Evolutionary conservation across 2,113 vertebrate genomes (phyloP).

Genomic region (Entelurus aequoreus): DNA sequence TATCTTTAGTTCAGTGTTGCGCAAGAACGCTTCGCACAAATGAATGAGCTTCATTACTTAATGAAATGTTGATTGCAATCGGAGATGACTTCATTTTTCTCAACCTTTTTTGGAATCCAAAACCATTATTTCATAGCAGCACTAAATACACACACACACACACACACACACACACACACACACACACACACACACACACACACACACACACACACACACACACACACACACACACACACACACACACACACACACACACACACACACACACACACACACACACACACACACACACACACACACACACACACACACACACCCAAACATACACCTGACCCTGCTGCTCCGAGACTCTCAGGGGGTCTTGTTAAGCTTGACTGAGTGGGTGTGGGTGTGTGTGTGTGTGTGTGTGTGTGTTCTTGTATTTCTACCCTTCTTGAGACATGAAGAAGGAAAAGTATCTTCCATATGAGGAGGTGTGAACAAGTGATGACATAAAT

Average conservation of each 20-base stretch:
- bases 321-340: conserved; percentile 48
- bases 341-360: conserved; percentile 55
- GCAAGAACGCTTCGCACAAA: neutral
- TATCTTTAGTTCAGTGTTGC: conserved; percentile 18
- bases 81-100: conserved; percentile 24
- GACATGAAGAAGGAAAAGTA: too few species aligned
- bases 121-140: conserved; percentile 21
- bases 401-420: too few species aligned
- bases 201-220: conserved; percentile 47
- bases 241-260: conserved; percentile 4
- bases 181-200: conserved; percentile 49
- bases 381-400: neutral
- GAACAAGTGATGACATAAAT: too few species aligned
- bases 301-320: conserved; percentile 12
- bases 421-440: too few species aligned
- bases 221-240: conserved; percentile 10
- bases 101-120: conserved; percentile 15
- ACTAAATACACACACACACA: neutral
- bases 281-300: conserved; percentile 1
- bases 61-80: conserved; percentile 15
- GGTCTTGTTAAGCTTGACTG: conserved; percentile 60
- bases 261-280: conserved; percentile 13
- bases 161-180: conserved; percentile 16
- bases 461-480: too few species aligned
- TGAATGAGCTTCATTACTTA: conserved; percentile 38